These are phyloP conservation scores for Argyresthia albistria DNA, from an alignment of 2,888 invertebrate genomes.

Conservation along the genomic window DNA sequence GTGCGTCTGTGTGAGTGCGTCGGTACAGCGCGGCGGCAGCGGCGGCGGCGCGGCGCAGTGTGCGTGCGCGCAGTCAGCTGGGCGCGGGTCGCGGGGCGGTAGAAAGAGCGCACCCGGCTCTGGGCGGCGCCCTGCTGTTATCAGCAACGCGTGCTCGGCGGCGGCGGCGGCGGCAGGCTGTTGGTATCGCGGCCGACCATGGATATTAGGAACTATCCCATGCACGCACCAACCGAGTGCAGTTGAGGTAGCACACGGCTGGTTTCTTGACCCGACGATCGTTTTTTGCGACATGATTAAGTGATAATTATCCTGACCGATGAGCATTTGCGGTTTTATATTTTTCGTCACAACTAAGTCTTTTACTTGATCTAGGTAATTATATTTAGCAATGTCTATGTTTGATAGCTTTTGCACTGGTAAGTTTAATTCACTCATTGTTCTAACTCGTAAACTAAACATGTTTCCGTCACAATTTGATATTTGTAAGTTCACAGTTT, in stretches of 20 bases:
- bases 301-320: slow-evolving; percentile 5
- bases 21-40: too few species aligned
- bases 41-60: too few species aligned
- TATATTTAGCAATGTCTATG: neutral
- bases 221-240: slow-evolving; percentile 5
- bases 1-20: too few species aligned
- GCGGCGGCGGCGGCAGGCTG: neutral
- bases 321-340: slow-evolving; percentile 3
- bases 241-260: slow-evolving; percentile 1
- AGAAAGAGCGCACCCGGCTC: too few species aligned
- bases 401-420: slow-evolving; percentile 1
- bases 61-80: too few species aligned
- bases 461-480: neutral
- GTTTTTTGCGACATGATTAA: neutral
- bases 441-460: neutral
- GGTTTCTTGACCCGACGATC: neutral
- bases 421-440: slow-evolving; percentile 5
- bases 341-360: neutral
- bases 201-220: neutral
- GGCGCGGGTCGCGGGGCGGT: too few species aligned
- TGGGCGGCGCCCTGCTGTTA: too few species aligned
- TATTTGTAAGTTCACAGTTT: neutral
- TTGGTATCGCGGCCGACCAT: neutral
- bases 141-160: neutral
- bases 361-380: neutral